Evolutionary conservation across 2,797 vertebrate species (phyloP), one percentile per base, ranked within the genome.

Genomic region (Nothura maculosa): DNA sequence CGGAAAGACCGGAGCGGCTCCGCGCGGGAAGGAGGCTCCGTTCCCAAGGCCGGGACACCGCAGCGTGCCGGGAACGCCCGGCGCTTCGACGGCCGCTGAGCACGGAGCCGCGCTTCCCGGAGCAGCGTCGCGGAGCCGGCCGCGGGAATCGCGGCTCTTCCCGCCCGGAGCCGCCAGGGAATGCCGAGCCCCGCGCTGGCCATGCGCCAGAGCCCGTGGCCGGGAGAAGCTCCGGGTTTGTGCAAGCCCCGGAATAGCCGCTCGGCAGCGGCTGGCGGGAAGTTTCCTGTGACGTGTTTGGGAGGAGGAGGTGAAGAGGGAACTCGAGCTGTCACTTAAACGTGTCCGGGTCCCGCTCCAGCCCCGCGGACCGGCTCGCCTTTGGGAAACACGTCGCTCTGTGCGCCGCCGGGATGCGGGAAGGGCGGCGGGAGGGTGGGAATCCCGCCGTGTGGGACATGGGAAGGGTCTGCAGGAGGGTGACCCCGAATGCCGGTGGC

Each of bases 141-240:
- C 1, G 1, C 3, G 63, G 45, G 87, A 45, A 4, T 55, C 1
- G 1, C 27, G 64, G 47, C 42, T 54, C 2, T 61, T 58, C 45
- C 45, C 66, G 81, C 70, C 70, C 55, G 52, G 6, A 55, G 20
- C 8, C 3, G 4, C 45, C 1, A 5, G 14, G 40, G 11, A 6
- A 30, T 10, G 55, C 2, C 2, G 54, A 55, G 58, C 62, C 0
- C 1, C 5, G 58, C n/a, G 50, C 61, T 85, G 88, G 80, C 42
- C 0, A 0, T 25, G 69, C 4, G 45, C 80, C 80, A 61, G 68
- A 1, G 0, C 74, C 4, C 3, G 58, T 38, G 28, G 3, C 55
- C 85, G 32, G 48, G 11, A 24, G 72, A 64, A 67, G 0, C 2
- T 40, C 40, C 27, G n/a, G 68, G 3, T 7, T 20, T 18, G 9